phyloP scores from a whole-genome alignment of 2,797 vertebrate genomes.

The Coreius guichenoti region DNA sequence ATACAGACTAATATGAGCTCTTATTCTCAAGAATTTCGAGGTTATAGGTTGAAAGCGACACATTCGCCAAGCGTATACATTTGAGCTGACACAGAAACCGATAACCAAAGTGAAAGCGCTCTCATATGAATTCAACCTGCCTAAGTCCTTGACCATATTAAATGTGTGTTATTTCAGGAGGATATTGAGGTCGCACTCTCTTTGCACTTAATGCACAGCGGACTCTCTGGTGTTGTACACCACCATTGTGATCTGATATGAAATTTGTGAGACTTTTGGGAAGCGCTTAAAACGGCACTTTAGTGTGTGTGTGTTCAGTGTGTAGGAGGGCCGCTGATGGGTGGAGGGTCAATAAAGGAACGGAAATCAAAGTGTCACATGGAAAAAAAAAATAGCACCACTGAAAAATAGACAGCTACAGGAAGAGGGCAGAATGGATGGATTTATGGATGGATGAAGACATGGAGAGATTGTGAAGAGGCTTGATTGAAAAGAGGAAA shows the following conservation, averaged over 20 bases:
- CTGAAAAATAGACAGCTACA: conserved; percentile 5
- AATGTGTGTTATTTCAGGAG: conserved; percentile 21
- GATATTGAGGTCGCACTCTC: conserved; percentile 45
- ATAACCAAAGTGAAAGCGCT: conserved; percentile 6
- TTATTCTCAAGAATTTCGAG: neutral
- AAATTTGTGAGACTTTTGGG: conserved; percentile 30
- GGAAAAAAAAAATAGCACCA: conserved; percentile 24
- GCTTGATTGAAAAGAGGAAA: neutral
- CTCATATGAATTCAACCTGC: conserved; percentile 16
- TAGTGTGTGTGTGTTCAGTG: conserved; percentile 16
- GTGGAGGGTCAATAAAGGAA: conserved; percentile 48
- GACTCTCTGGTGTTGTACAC: conserved; percentile 24
- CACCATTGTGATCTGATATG: conserved; percentile 25
- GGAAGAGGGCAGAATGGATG: neutral
- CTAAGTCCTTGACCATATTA: conserved; percentile 21
- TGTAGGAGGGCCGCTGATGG: conserved; percentile 34
- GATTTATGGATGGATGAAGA: neutral
- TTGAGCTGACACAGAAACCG: conserved; percentile 13
- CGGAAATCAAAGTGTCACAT: conserved; percentile 43
- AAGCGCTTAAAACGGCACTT: neutral
- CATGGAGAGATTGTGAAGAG: neutral
- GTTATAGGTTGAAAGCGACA: neutral
- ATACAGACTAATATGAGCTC: neutral
- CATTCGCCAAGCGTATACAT: neutral
- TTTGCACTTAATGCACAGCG: conserved; percentile 26